phyloP scores from a whole-genome alignment of 2,888 invertebrate genomes.

The Drosophila suboccidentalis region DNA sequence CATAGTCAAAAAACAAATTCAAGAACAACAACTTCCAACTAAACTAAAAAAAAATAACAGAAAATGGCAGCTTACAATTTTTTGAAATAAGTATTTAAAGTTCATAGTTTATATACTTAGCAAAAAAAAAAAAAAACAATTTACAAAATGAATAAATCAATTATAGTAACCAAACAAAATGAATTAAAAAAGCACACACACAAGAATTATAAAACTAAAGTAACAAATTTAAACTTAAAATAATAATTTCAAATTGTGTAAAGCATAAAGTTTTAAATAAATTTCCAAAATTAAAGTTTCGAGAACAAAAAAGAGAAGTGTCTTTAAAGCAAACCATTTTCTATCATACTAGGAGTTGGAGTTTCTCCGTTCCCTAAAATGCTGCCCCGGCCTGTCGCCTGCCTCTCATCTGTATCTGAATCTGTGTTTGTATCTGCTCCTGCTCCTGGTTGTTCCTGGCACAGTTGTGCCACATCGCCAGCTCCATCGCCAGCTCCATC shows the following conservation, averaged over 20 bases:
- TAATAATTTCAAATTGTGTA: constrained; percentile 48
- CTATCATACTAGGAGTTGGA: background rate
- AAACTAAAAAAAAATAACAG: constrained; percentile 25
- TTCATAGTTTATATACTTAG: constrained; percentile 62
- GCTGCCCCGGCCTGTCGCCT: constrained; percentile 3
- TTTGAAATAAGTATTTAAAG: constrained; percentile 58
- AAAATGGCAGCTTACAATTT: constrained; percentile 55
- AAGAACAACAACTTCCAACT: constrained; percentile 12
- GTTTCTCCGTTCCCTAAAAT: background rate
- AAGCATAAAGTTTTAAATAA: constrained; percentile 57
- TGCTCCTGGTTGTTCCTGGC: constrained; percentile 14
- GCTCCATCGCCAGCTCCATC: constrained; percentile 24
- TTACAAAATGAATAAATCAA: constrained; percentile 30
- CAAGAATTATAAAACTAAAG: constrained; percentile 2
- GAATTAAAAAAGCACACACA: constrained; percentile 39
- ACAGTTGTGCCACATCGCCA: constrained; percentile 42
- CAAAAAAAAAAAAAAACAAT: constrained; percentile 28
- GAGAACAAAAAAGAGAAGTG: constrained; percentile 3
- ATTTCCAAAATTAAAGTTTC: constrained; percentile 41
- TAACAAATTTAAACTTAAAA: constrained; percentile 8
- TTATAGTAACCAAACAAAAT: constrained; percentile 24
- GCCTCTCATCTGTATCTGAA: background rate
- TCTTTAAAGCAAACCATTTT: constrained; percentile 42
- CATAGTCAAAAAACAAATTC: constrained; percentile 46
- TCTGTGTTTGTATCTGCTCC: background rate